phyloP scores from a whole-genome alignment of 2,797 vertebrate genomes.

The Eulemur coronatus region DNA sequence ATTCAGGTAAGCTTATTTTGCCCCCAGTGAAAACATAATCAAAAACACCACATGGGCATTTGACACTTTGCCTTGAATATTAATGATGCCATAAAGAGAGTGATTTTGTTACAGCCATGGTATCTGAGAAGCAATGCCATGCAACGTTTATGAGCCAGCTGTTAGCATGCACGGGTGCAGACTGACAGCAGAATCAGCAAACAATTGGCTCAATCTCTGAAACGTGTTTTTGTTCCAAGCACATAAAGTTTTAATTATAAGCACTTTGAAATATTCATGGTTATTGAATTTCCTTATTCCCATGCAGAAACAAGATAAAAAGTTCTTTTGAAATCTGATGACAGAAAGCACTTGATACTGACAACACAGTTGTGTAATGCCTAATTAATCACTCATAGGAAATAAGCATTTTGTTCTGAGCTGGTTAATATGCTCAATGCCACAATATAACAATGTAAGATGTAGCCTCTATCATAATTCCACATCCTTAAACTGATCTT shows the following conservation, averaged over 20 bases:
- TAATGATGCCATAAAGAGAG: not conserved
- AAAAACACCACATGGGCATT: not conserved
- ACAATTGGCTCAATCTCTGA: conserved; percentile 71
- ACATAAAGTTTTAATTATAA: conserved; percentile 87
- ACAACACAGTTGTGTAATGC: conserved; percentile 62
- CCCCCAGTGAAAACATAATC: not conserved
- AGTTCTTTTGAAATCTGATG: conserved; percentile 85
- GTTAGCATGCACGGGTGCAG: conserved; percentile 60
- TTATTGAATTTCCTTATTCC: conserved; percentile 80
- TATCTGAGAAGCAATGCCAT: conserved; percentile 47
- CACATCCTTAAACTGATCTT: not conserved
- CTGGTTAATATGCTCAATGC: conserved; percentile 65
- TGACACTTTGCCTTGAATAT: conserved; percentile 67
- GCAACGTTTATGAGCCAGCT: conserved; percentile 76
- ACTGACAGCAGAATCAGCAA: conserved; percentile 66
- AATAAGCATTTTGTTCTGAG: conserved; percentile 75
- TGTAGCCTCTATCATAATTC: not conserved
- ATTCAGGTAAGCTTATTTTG: not conserved
- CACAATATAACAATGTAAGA: conserved; percentile 17
- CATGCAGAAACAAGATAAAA: conserved; percentile 82
- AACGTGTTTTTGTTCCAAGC: conserved; percentile 80
- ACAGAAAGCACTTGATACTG: conserved; percentile 83
- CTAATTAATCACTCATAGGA: conserved; percentile 83
- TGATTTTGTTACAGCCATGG: conserved; percentile 54
- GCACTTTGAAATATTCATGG: conserved; percentile 85